Evolutionary conservation across 2,113 vertebrate genomes (phyloP), one percentile per base, ranked within the genome.

Genomic region (Galbula dea): DNA sequence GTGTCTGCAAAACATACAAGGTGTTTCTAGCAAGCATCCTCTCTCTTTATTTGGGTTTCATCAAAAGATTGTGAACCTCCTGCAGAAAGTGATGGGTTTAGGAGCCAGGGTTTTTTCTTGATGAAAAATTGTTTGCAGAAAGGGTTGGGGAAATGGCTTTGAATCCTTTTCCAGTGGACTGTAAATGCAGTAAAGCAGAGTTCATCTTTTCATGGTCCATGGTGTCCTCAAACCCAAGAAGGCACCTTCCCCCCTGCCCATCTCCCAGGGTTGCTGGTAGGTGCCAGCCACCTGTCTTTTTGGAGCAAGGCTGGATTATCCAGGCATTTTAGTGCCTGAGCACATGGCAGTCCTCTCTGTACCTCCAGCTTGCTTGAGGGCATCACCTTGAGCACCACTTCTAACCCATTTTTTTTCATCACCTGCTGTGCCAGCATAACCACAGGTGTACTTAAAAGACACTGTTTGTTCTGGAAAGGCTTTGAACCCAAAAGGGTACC

Each of bases 311-410:
- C 52, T 79, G 52, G 67, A 59, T 46, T 39, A 51, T 51, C 26
- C 45, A 29, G 52, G 39, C 52, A 34, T 78, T 71, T 58, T 2
- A 21, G 48, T 74, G 62, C 36, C 36, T 78, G 52, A 39, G 45
- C 58, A n/a, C 0, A 1, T 72, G 39, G 11, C n/a, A 59, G 9
- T 41, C 46, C 61, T 61, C 46, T 62, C 46, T 2, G 3, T 2
- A 11, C 27, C 41, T 74, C 51, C 11, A 12, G 16, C 57, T 74
- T 45, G 46, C 69, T 49, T 18, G 30, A 66, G 27, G 41, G n/a
- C 46, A 71, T 84, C 4, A 1, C 34, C 37, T 61, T 0, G 0
- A 68, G n/a, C 36, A n/a, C 37, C 13, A 1, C 63, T 68, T 74
- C 82, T 61, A 46, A 39, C 1, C 1, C 39, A 37, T 23, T 43